These are phyloP conservation scores for Drosophila paulistorum DNA, from an alignment of 1,140 invertebrate species.

Conservation along the genomic window DNA sequence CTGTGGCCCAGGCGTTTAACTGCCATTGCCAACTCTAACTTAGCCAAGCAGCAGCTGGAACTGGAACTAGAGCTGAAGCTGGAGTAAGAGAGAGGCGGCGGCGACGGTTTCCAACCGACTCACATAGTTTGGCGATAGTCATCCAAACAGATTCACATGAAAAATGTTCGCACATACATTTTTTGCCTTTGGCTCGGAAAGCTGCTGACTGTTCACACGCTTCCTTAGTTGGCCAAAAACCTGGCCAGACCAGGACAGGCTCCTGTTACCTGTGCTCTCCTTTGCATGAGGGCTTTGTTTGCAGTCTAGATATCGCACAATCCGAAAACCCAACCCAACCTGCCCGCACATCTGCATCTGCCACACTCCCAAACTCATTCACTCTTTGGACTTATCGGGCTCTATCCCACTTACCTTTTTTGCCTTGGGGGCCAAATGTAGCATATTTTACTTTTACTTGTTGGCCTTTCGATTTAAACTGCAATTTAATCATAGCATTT, in stretches of 20 bases:
- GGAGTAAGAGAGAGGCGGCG: neutral
- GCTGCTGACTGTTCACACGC: constrained; percentile 65
- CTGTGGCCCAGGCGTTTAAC: constrained; percentile 55
- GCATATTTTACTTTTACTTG: constrained; percentile 43
- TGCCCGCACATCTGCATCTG: constrained; percentile 36
- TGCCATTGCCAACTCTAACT: constrained; percentile 35
- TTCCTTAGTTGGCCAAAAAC: constrained; percentile 34
- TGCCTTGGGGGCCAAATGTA: constrained; percentile 46
- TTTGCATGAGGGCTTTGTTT: constrained; percentile 61
- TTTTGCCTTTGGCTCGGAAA: constrained; percentile 57
- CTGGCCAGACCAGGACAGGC: neutral
- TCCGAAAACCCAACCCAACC: neutral
- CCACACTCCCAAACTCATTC: constrained; percentile 17
- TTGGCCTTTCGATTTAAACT: constrained; percentile 49
- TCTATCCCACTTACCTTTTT: constrained; percentile 22
- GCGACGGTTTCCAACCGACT: constrained; percentile 15
- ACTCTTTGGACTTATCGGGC: constrained; percentile 39
- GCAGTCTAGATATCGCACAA: constrained; percentile 40
- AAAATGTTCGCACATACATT: constrained; percentile 70
- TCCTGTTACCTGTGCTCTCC: constrained; percentile 22
- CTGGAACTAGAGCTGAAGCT: constrained; percentile 15
- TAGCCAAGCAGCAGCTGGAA: constrained; percentile 21
- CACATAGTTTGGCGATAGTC: constrained; percentile 29
- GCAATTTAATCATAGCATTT: constrained; percentile 62
- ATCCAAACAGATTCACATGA: constrained; percentile 57